Evolutionary conservation across 1,140 invertebrate species (phyloP), one percentile per base, ranked within the genome.

Genomic region (Neelides sp.): DNA sequence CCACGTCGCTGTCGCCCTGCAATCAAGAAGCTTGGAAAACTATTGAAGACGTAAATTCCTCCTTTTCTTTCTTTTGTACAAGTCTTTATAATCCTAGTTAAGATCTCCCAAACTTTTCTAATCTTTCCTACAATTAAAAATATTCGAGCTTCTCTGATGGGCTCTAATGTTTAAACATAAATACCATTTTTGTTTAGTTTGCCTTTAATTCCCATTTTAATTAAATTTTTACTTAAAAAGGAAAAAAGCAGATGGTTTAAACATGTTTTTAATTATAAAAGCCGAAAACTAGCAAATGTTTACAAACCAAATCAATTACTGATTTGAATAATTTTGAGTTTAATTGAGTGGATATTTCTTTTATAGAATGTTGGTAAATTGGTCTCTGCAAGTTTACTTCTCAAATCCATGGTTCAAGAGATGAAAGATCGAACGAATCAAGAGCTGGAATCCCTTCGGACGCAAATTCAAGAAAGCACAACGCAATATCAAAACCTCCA

Each of bases 11-110:
- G 8, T 52, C 47, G 28, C 23, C 51, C 26, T 36, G 23, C 10
- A 59, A 39, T 41, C 66, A 69, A 47, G 75, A 75, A 34, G 67
- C 75, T 34, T 73, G 80, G 61, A 80, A 80, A 61, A 76, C 75
- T 46, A 65, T 85, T 12, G 80, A 84, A 46, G 79, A 83, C 32
- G 64, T 65, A 52, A 58, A 51, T 54, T 24, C 23, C n/a, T 30
- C 51, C 27, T 30, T 48, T 36, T 30, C 23, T 17, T 12, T 35
- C 3, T 27, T 40, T 32, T 5, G 24, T 13, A 28, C 27, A 5
- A 28, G 12, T 5, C 15, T 30, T 44, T 15, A 15, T n/a, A 44
- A 44, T 44, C 20, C 42, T n/a, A 44, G 24, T 28, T 26, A 8
- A 12, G 42, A 17, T 26, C 32, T 44, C n/a, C n/a, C n/a, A n/a